Evolutionary conservation across 2,113 vertebrate species (phyloP).

Genomic region (Petrocephalus zakoni): DNA sequence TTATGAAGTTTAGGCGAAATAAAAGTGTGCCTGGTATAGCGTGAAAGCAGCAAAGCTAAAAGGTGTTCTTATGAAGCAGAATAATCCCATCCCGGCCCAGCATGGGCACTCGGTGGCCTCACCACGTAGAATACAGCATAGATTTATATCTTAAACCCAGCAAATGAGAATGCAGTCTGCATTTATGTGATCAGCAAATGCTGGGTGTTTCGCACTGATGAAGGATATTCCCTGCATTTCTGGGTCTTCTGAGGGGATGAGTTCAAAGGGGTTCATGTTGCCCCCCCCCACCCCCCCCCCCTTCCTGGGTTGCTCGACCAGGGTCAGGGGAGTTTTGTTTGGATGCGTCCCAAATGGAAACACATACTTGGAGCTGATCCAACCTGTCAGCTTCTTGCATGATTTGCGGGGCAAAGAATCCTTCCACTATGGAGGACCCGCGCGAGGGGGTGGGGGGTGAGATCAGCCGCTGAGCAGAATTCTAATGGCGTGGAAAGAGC

Average conservation of each 20-base stretch:
- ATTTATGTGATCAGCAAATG: not conserved
- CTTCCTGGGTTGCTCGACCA: constrained; percentile 46
- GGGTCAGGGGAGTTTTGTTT: constrained; percentile 51
- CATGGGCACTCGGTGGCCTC: not conserved
- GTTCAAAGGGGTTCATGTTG: constrained; percentile 40
- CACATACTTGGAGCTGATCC: constrained; percentile 48
- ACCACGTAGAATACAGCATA: too few species aligned
- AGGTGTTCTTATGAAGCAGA: not conserved
- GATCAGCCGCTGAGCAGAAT: constrained; percentile 24
- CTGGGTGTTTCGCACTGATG: not conserved
- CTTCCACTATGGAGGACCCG: constrained; percentile 23
- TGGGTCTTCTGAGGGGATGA: constrained; percentile 41
- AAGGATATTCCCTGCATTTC: constrained; percentile 21
- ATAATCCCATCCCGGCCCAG: too few species aligned
- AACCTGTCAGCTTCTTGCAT: constrained; percentile 42
- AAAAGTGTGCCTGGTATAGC: not conserved
- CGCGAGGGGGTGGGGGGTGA: constrained; percentile 9
- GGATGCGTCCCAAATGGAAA: constrained; percentile 59
- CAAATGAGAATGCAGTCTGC: not conserved
- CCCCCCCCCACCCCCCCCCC: constrained; percentile 16
- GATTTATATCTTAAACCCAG: not conserved
- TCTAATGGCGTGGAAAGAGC: constrained; percentile 27
- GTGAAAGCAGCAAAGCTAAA: not conserved
- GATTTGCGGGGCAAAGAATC: constrained; percentile 49
- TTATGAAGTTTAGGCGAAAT: not conserved